Evolutionary conservation across 2,888 invertebrate genomes (phyloP), one percentile per base, ranked within the genome.

Genomic region (Caradrina kadenii): DNA sequence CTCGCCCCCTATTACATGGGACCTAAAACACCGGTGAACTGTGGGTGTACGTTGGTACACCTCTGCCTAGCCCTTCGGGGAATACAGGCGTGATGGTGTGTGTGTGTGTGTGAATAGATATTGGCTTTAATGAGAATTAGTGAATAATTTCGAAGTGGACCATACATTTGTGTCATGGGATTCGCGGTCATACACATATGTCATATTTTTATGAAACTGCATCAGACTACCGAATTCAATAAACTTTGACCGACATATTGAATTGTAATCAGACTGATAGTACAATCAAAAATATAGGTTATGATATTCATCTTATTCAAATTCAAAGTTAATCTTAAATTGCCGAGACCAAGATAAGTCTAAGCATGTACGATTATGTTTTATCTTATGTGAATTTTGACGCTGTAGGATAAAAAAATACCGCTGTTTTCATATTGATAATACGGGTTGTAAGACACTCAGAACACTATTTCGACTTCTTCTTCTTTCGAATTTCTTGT

Each of bases 291-390:
- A 69, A 63, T 56, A 50, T 70, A 48, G 53, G 48, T 53, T 50
- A 61, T 35, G 52, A 58, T 74, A 67, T n/a, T n/a, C n/a, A n/a
- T 71, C 54, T 45, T 22, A 70, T 65, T 56, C 39, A 63, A 54
- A 56, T 58, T 55, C 15, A 26, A 26, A 26, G n/a, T 68, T 65
- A 66, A 78, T 61, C 65, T 60, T 35, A 48, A 65, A 59, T 42
- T 31, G 39, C n/a, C 54, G 39, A 54, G 39, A 52, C 55, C 39
- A 63, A 78, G 59, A 76, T 63, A 63, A 73, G 66, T 63, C 63
- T 61, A 61, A 73, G 21, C 55, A 50, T 45, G 11, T 21, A 53
- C 49, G 42, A 63, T 53, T 59, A 48, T 48, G 8, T 13, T 54
- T 45, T 76, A 49, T 59, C 22, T 31, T 21, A 60, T 39, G 69